Base-by-base conservation (phyloP, 2,888 invertebrate genomes). In the Graphium colonna region DNA sequence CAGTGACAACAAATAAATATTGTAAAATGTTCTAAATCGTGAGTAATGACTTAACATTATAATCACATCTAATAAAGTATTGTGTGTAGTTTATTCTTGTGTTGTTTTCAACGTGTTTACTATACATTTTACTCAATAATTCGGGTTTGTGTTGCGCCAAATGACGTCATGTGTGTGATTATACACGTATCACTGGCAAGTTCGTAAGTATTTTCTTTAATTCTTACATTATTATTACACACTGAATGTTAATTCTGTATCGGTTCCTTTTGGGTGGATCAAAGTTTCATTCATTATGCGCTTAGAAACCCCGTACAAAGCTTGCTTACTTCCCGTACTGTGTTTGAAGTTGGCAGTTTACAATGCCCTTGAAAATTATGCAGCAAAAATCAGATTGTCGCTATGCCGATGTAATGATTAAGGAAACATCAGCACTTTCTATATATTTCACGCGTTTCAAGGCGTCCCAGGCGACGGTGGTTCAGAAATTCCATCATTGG, bases 361-460 rank as follows among this genome's bases (percentile, higher is more conserved):
- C 66, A 71, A 75, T 90, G 90, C 86, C 90, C 90, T 90, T 90
- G 90, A 90, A 90, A 87, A 89, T 82, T 85, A 84, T 90, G 87
- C 89, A 87, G 88, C 82, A 80, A 82, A 87, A 82, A 79, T 81
- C 74, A 74, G 73, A 76, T 76, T 71, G 79, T 75, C 73, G 75
- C 69, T 72, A 66, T 66, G 69, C 68, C 62, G 68, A 71, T 75
- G 71, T 67, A 71, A 62, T 73, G 64, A 65, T 75, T 66, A 69
- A 62, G 61, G 67, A 61, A 68, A 66, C 68, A 71, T 68, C 67
- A 71, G 69, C 71, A 71, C 67, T 69, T 71, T 72, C 66, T 62
- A 43, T 36, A 39, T 48, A 38, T 43, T 43, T 28, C 44, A 68
- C 73, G 67, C 71, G 71, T 77, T 77, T 69, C 73, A 71, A 63